Evolutionary conservation across 2,888 invertebrate species (phyloP), one percentile per base, ranked within the genome.

Genomic region (Ischnura elegans): DNA sequence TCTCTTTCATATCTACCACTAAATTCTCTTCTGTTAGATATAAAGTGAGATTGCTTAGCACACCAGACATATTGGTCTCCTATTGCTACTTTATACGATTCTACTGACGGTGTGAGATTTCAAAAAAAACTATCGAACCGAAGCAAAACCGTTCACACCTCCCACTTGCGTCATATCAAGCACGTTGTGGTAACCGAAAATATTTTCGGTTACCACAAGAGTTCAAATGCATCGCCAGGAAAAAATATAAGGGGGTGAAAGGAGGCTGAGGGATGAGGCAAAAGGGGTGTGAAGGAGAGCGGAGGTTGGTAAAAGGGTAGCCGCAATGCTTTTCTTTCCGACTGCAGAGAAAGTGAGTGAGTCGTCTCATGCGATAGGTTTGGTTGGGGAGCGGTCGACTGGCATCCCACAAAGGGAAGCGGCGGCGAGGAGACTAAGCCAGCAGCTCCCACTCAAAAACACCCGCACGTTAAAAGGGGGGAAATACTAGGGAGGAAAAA

Each of bases 371-470:
- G n/a, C 13, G 76, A 76, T 76, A 76, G 76, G 36, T 29, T 43
- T 29, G 29, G 42, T 42, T 55, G 42, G 55, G 51, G 87, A 45
- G 25, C 19, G 76, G 8, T 61, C 8, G 21, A 2, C n/a, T n/a
- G n/a, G n/a, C n/a, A 61, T 25, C 61, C 43, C 61, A n/a, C 61
- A 61, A 43, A 90, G 61, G n/a, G n/a, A n/a, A n/a, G n/a, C n/a
- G 47, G 43, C 66, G 90, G 29, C 42, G 55, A 13, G 51, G 51
- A 51, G 55, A 21, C 55, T 61, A n/a, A n/a, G n/a, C n/a, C n/a
- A n/a, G n/a, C n/a, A 55, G 42, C 51, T 61, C 61, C 87, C 61
- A 66, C 61, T 76, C 76, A 76, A 43, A 90, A 66, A 90, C 42
- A 42, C n/a, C 90, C 61, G 29, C 87, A 51, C 76, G 76, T 76